Conservation (phyloP, 2,797 vertebrate species). For the Dipus sagitta region DNA sequence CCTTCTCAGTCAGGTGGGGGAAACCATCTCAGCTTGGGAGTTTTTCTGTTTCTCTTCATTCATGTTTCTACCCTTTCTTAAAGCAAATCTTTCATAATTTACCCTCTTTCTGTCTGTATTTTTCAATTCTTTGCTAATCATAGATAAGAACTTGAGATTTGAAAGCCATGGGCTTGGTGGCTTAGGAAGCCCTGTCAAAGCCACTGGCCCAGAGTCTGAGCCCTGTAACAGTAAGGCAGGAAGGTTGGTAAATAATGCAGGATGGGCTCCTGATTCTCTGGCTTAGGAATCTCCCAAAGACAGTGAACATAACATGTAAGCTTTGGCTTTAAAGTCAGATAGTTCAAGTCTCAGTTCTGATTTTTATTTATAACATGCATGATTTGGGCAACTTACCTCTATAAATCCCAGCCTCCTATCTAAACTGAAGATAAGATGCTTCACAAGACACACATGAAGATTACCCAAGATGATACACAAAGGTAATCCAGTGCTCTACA, state of each 20-base stretch:
- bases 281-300: not conserved
- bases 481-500: not conserved
- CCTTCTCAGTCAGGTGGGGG: no score
- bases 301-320: no score
- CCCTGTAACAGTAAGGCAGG: not conserved
- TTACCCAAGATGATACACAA: not conserved
- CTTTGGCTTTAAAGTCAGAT: not conserved
- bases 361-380: not conserved
- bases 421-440: not conserved
- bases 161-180: no score
- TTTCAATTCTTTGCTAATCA: no score
- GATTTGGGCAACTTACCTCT: not conserved
- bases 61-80: no score
- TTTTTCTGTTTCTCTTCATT: no score
- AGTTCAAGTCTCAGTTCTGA: not conserved
- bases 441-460: not conserved
- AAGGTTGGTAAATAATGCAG: not conserved
- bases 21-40: no score
- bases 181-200: no score
- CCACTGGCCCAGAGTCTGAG: no score
- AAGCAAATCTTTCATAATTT: no score
- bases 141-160: no score
- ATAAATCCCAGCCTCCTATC: not conserved
- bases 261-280: not conserved
- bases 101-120: no score